Evolutionary conservation across 2,888 invertebrate species (phyloP).

Genomic region (Philopedon plagiatum): DNA sequence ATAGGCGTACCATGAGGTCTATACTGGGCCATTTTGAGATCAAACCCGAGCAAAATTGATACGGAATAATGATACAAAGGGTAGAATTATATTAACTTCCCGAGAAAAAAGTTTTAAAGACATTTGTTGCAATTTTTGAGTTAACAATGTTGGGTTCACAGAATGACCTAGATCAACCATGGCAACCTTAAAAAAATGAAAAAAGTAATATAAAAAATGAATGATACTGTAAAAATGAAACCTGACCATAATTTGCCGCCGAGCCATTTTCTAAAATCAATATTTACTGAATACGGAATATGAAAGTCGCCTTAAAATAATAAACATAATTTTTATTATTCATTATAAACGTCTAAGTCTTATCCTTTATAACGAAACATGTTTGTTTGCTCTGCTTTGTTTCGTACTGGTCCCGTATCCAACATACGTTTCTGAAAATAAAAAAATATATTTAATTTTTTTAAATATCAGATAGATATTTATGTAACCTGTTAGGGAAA

Average conservation of each 20-base stretch:
- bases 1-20: too few relatives aligned
- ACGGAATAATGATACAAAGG: too few relatives aligned
- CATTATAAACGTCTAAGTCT: slow-evolving; percentile 27
- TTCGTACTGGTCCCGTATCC: slow-evolving; percentile 51
- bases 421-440: slow-evolving; percentile 14
- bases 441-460: neutral
- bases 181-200: neutral
- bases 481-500: too few relatives aligned
- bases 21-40: too few relatives aligned
- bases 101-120: too few relatives aligned
- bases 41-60: too few relatives aligned
- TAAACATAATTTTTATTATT: slow-evolving; percentile 11
- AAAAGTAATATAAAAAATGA: too few relatives aligned
- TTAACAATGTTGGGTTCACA: too few relatives aligned
- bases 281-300: slow-evolving; percentile 16
- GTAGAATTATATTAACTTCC: too few relatives aligned
- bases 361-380: slow-evolving; percentile 28
- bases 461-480: too few relatives aligned
- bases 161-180: neutral
- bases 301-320: slow-evolving; percentile 14
- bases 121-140: too few relatives aligned
- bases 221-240: too few relatives aligned
- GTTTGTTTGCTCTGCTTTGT: slow-evolving; percentile 51
- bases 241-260: neutral
- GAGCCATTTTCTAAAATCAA: neutral